Percentiles rank a stretch among this genome's conserved stretches.
phyloP scores from a whole-genome alignment of 2,113 vertebrate genomes.

The Octodon degus region DNA sequence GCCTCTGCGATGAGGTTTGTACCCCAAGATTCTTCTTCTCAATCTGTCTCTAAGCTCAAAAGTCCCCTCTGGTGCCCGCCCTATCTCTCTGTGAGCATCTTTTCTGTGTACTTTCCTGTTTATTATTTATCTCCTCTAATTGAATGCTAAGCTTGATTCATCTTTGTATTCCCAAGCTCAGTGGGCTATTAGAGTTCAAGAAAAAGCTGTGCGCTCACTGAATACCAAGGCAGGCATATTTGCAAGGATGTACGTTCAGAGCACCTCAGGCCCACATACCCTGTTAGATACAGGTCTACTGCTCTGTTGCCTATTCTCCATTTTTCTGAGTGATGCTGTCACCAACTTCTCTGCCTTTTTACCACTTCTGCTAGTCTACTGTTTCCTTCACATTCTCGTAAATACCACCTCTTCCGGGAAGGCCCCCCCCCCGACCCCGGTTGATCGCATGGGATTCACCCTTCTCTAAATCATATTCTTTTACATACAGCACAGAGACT shows the following conservation, averaged over 20 bases:
- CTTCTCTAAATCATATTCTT: neutral
- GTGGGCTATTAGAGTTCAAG: too few species aligned
- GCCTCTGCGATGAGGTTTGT: neutral
- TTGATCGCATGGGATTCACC: neutral
- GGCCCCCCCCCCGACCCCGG: neutral
- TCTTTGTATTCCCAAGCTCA: neutral
- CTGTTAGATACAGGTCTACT: accelerated
- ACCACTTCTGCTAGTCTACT: neutral
- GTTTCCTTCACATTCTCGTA: neutral
- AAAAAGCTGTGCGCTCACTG: neutral
- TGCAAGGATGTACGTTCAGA: neutral
- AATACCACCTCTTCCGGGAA: slow-evolving; percentile 19
- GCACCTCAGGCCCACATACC: accelerated
- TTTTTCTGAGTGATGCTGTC: neutral
- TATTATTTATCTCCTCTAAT: neutral
- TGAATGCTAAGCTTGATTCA: neutral
- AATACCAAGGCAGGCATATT: neutral
- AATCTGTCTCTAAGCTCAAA: neutral
- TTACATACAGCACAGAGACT: neutral
- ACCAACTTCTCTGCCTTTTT: neutral
- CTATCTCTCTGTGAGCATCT: too few species aligned
- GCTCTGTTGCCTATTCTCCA: accelerated
- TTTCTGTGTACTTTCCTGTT: neutral
- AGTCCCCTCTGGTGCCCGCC: neutral
- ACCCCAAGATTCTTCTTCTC: neutral